Evolutionary conservation across 2,113 vertebrate species (phyloP).

Genomic region (Catagonus wagneri): DNA sequence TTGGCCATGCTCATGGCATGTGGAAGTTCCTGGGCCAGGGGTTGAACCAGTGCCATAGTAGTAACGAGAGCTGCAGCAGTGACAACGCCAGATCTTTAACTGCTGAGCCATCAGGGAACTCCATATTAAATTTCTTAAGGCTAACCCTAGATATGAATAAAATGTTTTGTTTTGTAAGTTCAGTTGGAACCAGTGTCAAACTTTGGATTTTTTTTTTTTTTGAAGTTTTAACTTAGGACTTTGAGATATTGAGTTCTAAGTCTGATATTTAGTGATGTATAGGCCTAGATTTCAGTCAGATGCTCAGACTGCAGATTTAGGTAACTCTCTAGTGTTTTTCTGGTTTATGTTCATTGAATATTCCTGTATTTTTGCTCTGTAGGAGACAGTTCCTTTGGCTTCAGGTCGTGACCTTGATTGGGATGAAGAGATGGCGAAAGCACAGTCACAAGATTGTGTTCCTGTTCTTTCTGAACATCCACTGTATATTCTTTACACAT

Average conservation of each 20-base stretch:
- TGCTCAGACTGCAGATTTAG: not conserved
- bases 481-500: slow-evolving; percentile 97
- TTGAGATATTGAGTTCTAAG: not conserved
- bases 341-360: not conserved
- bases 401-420: slow-evolving; percentile 92
- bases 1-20: too few species aligned
- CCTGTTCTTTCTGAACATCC: slow-evolving; percentile 93
- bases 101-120: too few species aligned
- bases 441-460: slow-evolving; percentile 91
- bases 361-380: slow-evolving; percentile 16
- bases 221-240: not conserved
- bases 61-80: too few species aligned
- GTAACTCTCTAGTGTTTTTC: not conserved
- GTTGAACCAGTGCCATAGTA: too few species aligned
- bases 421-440: slow-evolving; percentile 94
- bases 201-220: not conserved
- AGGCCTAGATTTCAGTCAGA: not conserved
- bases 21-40: too few species aligned
- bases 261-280: not conserved
- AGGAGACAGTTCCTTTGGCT: slow-evolving; percentile 90
- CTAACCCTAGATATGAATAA: not conserved
- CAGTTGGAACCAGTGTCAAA: not conserved
- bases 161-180: not conserved
- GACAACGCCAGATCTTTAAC: too few species aligned
- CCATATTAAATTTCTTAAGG: not conserved